Evolutionary conservation across 2,888 invertebrate species (phyloP).

Genomic region (Callinectes sapidus): DNA sequence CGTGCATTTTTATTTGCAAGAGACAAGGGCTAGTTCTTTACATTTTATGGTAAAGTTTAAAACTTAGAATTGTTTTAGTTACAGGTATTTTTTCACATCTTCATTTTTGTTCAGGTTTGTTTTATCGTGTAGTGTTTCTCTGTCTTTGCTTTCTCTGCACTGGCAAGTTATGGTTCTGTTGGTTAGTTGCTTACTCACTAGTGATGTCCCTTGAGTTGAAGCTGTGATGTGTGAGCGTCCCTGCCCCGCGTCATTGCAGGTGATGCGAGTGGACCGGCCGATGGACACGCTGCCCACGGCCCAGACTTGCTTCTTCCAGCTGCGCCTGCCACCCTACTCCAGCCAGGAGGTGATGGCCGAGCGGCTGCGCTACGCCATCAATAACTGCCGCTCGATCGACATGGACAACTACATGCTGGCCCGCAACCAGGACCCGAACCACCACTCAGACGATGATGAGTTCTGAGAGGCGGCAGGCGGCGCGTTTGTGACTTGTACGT

Average conservation of each 20-base stretch:
- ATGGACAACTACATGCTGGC: constrained; percentile 84
- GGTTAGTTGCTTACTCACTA: too few relatives aligned
- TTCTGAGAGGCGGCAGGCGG: constrained; percentile 37
- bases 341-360: constrained; percentile 81
- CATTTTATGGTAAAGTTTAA: too few relatives aligned
- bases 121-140: background rate
- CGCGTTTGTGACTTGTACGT: background rate
- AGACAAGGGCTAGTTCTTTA: too few relatives aligned
- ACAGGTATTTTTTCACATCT: background rate
- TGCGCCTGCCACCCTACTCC: constrained; percentile 81
- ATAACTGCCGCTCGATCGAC: constrained; percentile 83
- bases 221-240: background rate
- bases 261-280: constrained; percentile 80
- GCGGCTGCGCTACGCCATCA: constrained; percentile 81
- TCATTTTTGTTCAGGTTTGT: background rate
- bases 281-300: constrained; percentile 81
- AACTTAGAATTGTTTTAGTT: background rate
- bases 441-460: constrained; percentile 71
- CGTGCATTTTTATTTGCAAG: background rate
- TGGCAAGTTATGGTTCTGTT: background rate
- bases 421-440: constrained; percentile 77
- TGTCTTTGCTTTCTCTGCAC: background rate
- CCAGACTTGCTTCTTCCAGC: constrained; percentile 81
- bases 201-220: background rate
- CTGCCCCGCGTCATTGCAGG: constrained; percentile 74